These are phyloP conservation scores for Bellardia bayeri DNA, from an alignment of 2,888 invertebrate species.

Conservation along the genomic window DNA sequence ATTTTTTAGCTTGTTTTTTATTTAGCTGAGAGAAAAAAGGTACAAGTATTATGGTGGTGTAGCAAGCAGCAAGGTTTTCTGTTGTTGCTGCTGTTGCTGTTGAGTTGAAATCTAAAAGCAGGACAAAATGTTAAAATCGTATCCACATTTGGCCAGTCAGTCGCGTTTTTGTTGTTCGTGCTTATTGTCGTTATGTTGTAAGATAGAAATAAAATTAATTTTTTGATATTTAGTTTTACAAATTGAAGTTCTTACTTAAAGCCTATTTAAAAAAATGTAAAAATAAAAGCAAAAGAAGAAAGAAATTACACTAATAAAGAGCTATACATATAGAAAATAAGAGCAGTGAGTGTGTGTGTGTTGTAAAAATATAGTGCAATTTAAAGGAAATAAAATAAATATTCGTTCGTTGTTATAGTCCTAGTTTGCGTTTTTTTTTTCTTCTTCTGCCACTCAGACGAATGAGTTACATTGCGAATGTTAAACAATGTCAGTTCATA, in stretches of 20 bases:
- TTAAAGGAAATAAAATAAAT: constrained; percentile 61
- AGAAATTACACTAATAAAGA: constrained; percentile 10
- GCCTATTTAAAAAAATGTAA: constrained; percentile 1
- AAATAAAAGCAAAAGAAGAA: constrained; percentile 1
- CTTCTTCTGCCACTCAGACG: constrained; percentile 24
- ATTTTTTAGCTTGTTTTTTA: constrained; percentile 18
- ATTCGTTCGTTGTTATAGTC: constrained; percentile 11
- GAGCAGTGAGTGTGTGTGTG: not conserved
- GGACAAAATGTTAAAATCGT: constrained; percentile 66
- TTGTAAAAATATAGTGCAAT: constrained; percentile 10
- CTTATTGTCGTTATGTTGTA: constrained; percentile 78
- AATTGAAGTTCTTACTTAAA: constrained; percentile 41
- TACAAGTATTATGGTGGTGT: constrained; percentile 25
- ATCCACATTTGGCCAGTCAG: constrained; percentile 77
- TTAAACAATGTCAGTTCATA: constrained; percentile 42
- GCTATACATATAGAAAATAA: not conserved
- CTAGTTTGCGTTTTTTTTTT: not conserved
- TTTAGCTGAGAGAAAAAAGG: constrained; percentile 55
- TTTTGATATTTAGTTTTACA: constrained; percentile 32
- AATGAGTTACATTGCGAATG: constrained; percentile 48
- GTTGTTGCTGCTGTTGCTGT: constrained; percentile 1
- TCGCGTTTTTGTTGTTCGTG: constrained; percentile 82
- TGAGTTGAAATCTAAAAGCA: constrained; percentile 53
- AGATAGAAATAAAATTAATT: constrained; percentile 43
- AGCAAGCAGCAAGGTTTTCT: constrained; percentile 53